Evolutionary conservation across 2,888 invertebrate species (phyloP).

Genomic region (Dynastes grantii): DNA sequence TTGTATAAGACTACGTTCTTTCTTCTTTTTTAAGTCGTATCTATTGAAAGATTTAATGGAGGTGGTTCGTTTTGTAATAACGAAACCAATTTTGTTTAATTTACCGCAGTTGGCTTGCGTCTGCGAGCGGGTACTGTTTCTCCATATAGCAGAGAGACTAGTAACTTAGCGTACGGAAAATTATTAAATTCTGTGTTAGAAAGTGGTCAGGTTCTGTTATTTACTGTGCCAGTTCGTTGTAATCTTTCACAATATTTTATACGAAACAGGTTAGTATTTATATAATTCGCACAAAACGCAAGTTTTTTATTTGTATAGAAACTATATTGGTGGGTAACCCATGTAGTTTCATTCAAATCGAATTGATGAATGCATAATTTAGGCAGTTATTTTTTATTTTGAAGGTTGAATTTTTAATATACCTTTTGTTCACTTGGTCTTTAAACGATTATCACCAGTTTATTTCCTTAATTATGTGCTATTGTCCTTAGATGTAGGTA

Average conservation of each 20-base stretch:
- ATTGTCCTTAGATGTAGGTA: too few relatives aligned
- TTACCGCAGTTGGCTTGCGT: constrained; percentile 10
- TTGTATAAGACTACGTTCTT: too few relatives aligned
- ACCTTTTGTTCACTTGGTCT: background rate
- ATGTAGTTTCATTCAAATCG: too few relatives aligned
- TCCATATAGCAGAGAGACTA: background rate
- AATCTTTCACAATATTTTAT: constrained; percentile 26
- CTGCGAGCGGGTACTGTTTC: background rate
- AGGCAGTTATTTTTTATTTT: background rate
- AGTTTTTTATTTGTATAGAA: too few relatives aligned
- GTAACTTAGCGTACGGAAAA: background rate
- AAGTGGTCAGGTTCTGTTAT: constrained; percentile 33
- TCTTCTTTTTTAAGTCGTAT: too few relatives aligned
- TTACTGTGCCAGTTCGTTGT: constrained; percentile 18
- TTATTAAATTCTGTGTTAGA: constrained; percentile 31
- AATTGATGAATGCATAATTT: too few relatives aligned
- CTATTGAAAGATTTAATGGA: background rate
- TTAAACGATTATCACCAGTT: background rate
- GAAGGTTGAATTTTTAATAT: background rate
- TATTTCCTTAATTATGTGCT: too few relatives aligned
- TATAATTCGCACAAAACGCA: constrained; percentile 12
- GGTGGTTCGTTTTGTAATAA: constrained; percentile 36
- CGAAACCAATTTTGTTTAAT: constrained; percentile 1
- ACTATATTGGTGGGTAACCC: too few relatives aligned
- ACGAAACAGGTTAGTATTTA: constrained; percentile 37